Evolutionary conservation across 37 sponge, comb jelly and placozoan species (phyloP), one percentile per base, ranked within the genome.

Genomic region (Crambe crambe): DNA sequence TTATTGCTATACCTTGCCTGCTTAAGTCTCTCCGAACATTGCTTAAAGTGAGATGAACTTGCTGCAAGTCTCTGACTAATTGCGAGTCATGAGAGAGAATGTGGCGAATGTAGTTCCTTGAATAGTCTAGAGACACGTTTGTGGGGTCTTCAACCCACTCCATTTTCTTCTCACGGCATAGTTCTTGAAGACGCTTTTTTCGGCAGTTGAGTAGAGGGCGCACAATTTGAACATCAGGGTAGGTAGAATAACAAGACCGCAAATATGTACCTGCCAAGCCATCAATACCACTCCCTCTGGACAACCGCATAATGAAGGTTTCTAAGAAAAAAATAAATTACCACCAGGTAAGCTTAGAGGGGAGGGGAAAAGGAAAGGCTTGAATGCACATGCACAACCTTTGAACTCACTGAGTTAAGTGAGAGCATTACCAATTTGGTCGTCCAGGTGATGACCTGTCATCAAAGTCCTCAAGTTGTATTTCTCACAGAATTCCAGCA

Each of bases 111-210:
- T 39, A 32, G 64, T 87, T 87, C 4, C 92, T 56, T 20, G 27
- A 30, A 43, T 41, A 91, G 9, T 37, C 38, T 0, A 44, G 44
- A n/a, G 26, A 5, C 1, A 41, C 30, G 61, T 91, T 91, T 22
- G 70, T 56, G 41, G 87, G 77, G 65, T 91, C 92, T 54, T 91
- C 88, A 32, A 91, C 65, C 92, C 92, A 91, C 2, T 73, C 43
- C 38, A 91, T 32, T 9, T 63, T 56, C 32, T 83, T 51, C 41
- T 80, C 58, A 10, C n/a, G 26, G 38, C 92, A 91, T 42, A 83
- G n/a, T 23, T 77, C 76, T 44, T 23, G 3, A 30, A 88, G 73
- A 12, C 56, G 25, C 29, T 70, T 73, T 77, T 90, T 90, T 29
- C 38, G 38, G 30, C 59, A 78, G 17, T 67, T 36, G 17, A 91